A percentile compares a stretch with the other conserved stretches of the same genome.
Conservation (phyloP, 1,140 invertebrate genomes). For the Medauroidea extradentata region DNA sequence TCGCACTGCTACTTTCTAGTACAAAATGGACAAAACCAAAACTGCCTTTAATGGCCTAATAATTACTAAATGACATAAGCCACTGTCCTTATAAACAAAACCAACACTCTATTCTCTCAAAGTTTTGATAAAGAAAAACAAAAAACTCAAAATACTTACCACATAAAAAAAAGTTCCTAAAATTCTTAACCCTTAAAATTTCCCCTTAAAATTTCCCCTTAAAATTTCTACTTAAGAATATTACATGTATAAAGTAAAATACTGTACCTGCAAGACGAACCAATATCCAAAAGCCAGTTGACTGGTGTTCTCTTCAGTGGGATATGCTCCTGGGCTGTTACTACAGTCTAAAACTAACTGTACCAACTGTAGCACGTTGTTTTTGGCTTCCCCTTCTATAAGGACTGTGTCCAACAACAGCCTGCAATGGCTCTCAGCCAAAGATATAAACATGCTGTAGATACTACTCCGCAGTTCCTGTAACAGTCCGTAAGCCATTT, state of each 20-base stretch:
- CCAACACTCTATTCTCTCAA: too few species aligned
- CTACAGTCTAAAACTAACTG: conserved; percentile 67
- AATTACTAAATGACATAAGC: too few species aligned
- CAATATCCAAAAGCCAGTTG: conserved; percentile 84
- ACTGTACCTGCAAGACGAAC: conserved; percentile 75
- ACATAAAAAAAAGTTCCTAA: background rate
- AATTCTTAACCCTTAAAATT: background rate
- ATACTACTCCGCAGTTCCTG: conserved; percentile 50
- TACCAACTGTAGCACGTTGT: conserved; percentile 48
- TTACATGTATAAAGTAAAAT: background rate
- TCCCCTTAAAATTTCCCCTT: background rate
- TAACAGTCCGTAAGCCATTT: too few species aligned
- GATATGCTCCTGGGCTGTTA: conserved; percentile 73
- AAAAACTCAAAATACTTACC: background rate
- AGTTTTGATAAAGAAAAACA: background rate
- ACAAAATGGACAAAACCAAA: too few species aligned
- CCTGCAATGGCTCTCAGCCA: conserved; percentile 61
- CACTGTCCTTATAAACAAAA: too few species aligned
- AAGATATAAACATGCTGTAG: conserved; percentile 56
- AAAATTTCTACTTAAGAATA: background rate
- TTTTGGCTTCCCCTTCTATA: conserved; percentile 38
- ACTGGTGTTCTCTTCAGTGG: conserved; percentile 77
- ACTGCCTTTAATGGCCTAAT: too few species aligned
- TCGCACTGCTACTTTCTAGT: too few species aligned
- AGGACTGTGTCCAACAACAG: conserved; percentile 50